Percentiles rank a stretch among this genome's conserved stretches.
Conservation (phyloP, 1,140 invertebrate species). For the Drosophila leontia region DNA sequence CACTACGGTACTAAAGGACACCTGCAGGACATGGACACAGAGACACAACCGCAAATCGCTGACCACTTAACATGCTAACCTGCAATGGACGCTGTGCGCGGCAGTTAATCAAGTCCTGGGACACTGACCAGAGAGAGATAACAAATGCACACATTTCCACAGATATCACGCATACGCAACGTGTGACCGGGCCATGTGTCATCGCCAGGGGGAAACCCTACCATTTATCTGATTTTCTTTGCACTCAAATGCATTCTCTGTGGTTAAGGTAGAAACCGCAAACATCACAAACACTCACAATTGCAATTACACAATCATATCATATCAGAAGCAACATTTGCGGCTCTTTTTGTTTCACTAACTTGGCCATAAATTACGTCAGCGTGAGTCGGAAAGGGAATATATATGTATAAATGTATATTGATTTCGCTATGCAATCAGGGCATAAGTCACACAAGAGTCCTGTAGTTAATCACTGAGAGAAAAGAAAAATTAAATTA, state of each 20-base stretch:
- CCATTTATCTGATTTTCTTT: constrained; percentile 2
- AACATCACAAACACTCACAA: constrained; percentile 18
- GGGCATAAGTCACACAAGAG: constrained; percentile 4
- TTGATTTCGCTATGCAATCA: constrained; percentile 16
- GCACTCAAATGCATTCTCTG: constrained; percentile 15
- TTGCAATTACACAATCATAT: constrained; percentile 17
- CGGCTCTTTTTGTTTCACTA: constrained; percentile 22
- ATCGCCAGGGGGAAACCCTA: not conserved
- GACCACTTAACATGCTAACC: constrained; percentile 64
- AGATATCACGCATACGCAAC: constrained; percentile 70
- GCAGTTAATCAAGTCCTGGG: constrained; percentile 56
- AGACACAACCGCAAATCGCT: constrained; percentile 52
- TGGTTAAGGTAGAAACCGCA: constrained; percentile 10
- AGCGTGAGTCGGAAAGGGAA: not conserved
- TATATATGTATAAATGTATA: constrained; percentile 12
- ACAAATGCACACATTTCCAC: constrained; percentile 41
- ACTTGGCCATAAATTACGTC: constrained; percentile 56
- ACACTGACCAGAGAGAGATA: constrained; percentile 46
- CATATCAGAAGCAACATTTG: constrained; percentile 23
- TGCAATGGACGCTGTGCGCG: constrained; percentile 16
- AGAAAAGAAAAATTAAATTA: not conserved
- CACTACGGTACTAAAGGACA: constrained; percentile 16
- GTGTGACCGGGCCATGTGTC: constrained; percentile 54
- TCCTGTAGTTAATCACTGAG: constrained; percentile 2
- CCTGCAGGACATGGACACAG: constrained; percentile 37